Percentiles rank a stretch among this genome's conserved stretches.
phyloP scores from a whole-genome alignment of 2,113 vertebrate genomes.

The Phalacrocorax pelagicus region DNA sequence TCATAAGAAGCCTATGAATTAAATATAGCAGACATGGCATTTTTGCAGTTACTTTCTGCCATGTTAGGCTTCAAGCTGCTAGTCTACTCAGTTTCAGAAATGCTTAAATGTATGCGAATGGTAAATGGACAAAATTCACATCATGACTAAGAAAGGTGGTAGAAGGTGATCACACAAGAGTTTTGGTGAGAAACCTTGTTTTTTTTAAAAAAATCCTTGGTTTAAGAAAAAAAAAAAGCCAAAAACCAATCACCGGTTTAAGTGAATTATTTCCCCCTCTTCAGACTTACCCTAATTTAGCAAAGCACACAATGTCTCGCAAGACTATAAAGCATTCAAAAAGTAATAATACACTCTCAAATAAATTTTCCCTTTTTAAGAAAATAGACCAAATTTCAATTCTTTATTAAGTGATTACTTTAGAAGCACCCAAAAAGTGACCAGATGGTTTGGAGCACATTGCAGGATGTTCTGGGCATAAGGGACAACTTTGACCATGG shows the following conservation, averaged over 20 bases:
- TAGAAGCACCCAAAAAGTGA: not conserved
- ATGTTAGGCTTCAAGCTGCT: not conserved
- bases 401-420: not conserved
- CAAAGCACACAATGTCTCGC: not conserved
- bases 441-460: not conserved
- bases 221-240: not conserved
- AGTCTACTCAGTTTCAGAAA: not conserved
- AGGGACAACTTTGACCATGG: not conserved
- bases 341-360: not conserved
- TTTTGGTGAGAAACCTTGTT: not conserved
- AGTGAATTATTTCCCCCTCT: not conserved
- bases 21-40: not conserved
- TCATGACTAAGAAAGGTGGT: not conserved
- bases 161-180: not conserved
- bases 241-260: not conserved
- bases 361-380: not conserved
- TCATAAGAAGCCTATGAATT: not conserved
- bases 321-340: not conserved
- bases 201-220: not conserved
- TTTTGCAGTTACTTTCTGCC: not conserved
- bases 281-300: not conserved
- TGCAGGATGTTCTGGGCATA: not conserved
- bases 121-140: not conserved
- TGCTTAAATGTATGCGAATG: not conserved
- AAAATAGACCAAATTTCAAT: not conserved